Conservation (phyloP, 2,888 invertebrate genomes). For the Cantharis lateralis region DNA sequence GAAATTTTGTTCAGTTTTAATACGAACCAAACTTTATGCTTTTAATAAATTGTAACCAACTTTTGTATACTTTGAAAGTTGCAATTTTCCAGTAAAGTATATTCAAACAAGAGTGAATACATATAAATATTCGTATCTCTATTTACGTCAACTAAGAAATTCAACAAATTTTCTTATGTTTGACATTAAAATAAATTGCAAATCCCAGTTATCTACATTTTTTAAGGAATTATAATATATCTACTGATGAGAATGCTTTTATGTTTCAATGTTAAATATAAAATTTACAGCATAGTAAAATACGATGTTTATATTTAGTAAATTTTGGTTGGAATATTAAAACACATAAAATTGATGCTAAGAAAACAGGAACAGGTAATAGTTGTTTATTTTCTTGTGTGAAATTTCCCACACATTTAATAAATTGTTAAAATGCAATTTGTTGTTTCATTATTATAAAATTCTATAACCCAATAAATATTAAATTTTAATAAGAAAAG, state of each 20-base stretch:
- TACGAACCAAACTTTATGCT: not conserved
- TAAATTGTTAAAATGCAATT: not conserved
- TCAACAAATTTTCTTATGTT: not conserved
- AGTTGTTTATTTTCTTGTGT: not conserved
- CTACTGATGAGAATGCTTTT: no score
- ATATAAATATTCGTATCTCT: not conserved
- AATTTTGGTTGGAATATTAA: not conserved
- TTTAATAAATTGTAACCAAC: not conserved
- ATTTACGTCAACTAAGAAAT: not conserved
- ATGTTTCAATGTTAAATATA: not conserved
- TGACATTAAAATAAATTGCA: not conserved
- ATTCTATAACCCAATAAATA: not conserved
- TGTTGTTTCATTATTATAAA: not conserved
- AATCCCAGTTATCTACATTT: not conserved
- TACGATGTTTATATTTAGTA: not conserved
- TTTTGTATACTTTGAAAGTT: not conserved
- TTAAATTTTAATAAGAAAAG: not conserved
- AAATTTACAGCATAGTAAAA: not conserved
- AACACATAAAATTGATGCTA: not conserved
- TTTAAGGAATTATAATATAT: no score
- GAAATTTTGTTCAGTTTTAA: not conserved
- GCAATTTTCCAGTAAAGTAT: not conserved
- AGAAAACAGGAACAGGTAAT: not conserved
- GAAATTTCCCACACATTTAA: not conserved
- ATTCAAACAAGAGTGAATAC: not conserved